Percentiles rank a stretch among this genome's conserved stretches.
phyloP scores from a whole-genome alignment of 1,140 invertebrate genomes.

The Limonius californicus region DNA sequence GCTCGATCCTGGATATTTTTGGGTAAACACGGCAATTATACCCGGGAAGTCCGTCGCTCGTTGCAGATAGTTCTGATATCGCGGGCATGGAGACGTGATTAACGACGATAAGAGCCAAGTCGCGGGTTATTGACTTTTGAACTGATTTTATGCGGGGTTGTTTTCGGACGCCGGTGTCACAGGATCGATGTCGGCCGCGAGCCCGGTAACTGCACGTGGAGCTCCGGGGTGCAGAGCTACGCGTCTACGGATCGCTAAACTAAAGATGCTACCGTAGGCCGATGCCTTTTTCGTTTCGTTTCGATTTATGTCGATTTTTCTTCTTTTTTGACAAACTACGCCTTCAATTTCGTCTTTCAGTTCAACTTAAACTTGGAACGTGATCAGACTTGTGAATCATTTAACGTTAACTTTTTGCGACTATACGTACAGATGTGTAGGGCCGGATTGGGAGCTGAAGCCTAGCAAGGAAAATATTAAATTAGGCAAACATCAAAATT shows the following conservation, averaged over 20 bases:
- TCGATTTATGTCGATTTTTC: background rate
- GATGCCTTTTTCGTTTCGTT: slow-evolving; percentile 8
- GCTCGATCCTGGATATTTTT: background rate
- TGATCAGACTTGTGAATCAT: slow-evolving; percentile 22
- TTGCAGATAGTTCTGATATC: slow-evolving; percentile 10
- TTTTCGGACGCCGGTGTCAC: slow-evolving; percentile 7
- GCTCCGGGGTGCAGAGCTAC: slow-evolving; percentile 9
- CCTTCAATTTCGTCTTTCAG: slow-evolving; percentile 10
- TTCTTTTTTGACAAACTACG: slow-evolving; percentile 11
- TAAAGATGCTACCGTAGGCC: slow-evolving; percentile 14
- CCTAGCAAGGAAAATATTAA: no score
- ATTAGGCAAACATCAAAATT: no score
- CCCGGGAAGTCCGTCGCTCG: background rate
- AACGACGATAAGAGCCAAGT: background rate
- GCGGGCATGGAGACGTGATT: slow-evolving; percentile 2
- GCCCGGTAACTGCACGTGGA: slow-evolving; percentile 15
- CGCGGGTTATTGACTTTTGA: slow-evolving; percentile 12
- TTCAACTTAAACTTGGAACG: slow-evolving; percentile 17
- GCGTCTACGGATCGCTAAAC: slow-evolving; percentile 1
- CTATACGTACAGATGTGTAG: no score
- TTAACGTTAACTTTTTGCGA: slow-evolving; percentile 17
- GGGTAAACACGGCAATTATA: background rate
- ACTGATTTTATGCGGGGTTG: slow-evolving; percentile 15
- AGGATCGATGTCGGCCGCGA: slow-evolving; percentile 11
- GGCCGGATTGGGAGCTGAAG: no score